Evolutionary conservation across 2,113 vertebrate genomes (phyloP), one percentile per base, ranked within the genome.

Genomic region (Corythornis vintsioides): DNA sequence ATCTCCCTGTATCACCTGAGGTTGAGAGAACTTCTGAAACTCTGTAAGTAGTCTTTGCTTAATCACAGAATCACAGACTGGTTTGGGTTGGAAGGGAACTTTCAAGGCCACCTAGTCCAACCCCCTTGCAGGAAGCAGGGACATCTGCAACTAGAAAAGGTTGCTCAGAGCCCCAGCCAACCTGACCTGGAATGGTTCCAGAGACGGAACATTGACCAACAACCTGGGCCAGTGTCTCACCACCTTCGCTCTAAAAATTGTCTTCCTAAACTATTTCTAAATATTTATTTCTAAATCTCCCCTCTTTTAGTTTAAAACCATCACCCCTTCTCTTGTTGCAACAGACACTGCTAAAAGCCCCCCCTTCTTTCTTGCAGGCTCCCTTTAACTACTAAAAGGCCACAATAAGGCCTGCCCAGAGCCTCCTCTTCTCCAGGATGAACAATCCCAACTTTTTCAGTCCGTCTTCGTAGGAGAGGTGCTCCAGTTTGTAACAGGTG

Each of bases 1-100:
- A 72, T 22, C 57, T 83, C 45, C 7, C 7, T 1, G 2, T 22
- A 76, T 5, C 0, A 0, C 5, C 29, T 6, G 28, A 85, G 9
- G 24, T 1, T 29, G n/a, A 9, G 15, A 6, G 56, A 84, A 78
- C 29, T 11, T n/a, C 38, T 38, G 13, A 0, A 17, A 47, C 9
- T 38, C 38, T 50, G 15, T 38, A 26, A 24, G 22, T 26, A 53
- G 13, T 4, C 22, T 1, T 1, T 21, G 31, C 31, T 43, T 65
- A 29, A 43, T 43, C 40, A 43, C 40, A 43, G 38, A 63, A 64
- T 14, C 26, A 64, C 25, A 43, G 38, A 64, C 29, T 10, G 28
- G 16, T 31, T 31, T 43, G 61, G 40, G 63, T 65, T 43, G 28
- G 28, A 20, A 31, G 13, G 18, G 40, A 43, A 40, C 40, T 29